Base-by-base conservation (phyloP, 2,888 invertebrate species). In the Epinotia demarniana region DNA sequence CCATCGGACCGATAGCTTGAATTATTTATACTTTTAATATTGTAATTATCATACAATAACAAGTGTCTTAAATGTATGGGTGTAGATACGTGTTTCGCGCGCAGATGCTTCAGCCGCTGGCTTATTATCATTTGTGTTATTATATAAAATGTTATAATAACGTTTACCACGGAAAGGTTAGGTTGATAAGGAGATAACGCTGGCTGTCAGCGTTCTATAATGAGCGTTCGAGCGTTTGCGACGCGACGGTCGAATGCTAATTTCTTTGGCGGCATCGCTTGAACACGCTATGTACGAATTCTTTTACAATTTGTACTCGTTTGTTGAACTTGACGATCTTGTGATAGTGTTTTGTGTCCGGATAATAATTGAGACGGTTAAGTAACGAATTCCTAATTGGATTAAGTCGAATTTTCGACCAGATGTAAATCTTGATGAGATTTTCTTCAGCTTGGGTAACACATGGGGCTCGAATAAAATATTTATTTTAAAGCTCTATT, bases 11-110 rank as follows among this genome's bases (percentile, higher is more conserved):
- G 90, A 92, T 92, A 90, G 89, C 84, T 91, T 93, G 93, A 92
- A 94, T 94, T 93, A 94, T 94, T 93, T 93, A 93, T 93, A 90
- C 88, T 87, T 92, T 92, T 92, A 92, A 92, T 92, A 92, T 92
- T 92, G 89, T 92, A 92, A 93, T 93, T 92, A 93, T 92, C 89
- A 91, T 91, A 90, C 90, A 90, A 85, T 86, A 86, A 63, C 72
- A 67, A 23, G 60, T 71, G 62, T 62, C 63, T 72, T 72, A 70
- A 53, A 61, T 46, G 23, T 55, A 27, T 55, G 8, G 33, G 55
- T 60, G 62, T 75, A 75, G 71, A 55, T 46, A 46, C 39, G 18
- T 9, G 61, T 67, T 75, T 75, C 19, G 55, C 19, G 49, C 16
- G 71, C 13, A 18, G 43, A 57, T 46, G 53, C 4, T 43, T 85